Evolutionary conservation across 2,888 invertebrate genomes (phyloP), one percentile per base, ranked within the genome.

Genomic region (Iselma pallidipennis): DNA sequence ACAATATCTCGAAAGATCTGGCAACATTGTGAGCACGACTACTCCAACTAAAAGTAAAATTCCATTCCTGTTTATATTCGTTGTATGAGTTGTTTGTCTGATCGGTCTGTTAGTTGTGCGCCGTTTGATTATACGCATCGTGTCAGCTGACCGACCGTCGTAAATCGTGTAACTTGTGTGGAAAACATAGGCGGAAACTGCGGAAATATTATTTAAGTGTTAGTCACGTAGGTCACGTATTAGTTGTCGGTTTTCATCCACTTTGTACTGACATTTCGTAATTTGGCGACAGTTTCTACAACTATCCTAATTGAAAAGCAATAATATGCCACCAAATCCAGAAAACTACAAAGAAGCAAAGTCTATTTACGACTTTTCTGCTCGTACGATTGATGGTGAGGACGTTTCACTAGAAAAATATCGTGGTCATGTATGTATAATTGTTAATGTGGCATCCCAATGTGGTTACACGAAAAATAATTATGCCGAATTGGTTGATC

Each of bases 401-500:
- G 88, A 88, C 48, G 89, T 94, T 0, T 88, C 90, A 48, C 80
- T 95, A 68, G 91, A 92, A 61, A 90, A 88, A 29, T 94, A 94
- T 81, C 84, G 89, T 78, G 94, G 90, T 55, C 89, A 94, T 81
- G 93, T 94, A 50, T 88, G 90, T 68, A 82, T 96, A 54, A 89
- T 95, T 68, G 93, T 95, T 19, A 95, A 95, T 80, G 95, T 95
- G 14, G 95, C 95, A 7, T 91, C 92, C 2, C 88, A 94, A 78
- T 95, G 95, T 82, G 94, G 94, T 26, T 85, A 91, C 57, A 94
- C 95, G 0, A 86, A 89, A 59, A 88, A 88, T 66, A 92, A 94
- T 82, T 95, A 95, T 83, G 91, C 89, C 70, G 91, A 94, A 82
- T 83, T 95, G 59, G 90, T 91, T 77, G 88, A 89, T 73, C 79